phyloP scores from a whole-genome alignment of 2,888 invertebrate genomes.

The Heliconius ethilla region DNA sequence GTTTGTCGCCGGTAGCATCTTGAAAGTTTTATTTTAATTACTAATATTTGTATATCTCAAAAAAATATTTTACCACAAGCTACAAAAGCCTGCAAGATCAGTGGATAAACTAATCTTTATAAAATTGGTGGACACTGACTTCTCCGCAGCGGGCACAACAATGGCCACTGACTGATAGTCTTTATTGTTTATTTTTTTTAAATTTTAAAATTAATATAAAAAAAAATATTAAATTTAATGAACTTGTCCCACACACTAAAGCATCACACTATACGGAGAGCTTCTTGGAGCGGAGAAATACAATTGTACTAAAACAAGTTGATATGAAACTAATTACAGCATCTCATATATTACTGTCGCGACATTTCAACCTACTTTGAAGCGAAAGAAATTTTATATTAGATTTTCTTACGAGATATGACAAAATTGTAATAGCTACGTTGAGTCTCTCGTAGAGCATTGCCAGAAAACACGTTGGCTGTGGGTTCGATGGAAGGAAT shows the following conservation, averaged over 20 bases:
- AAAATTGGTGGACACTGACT: too few relatives aligned
- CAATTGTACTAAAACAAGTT: constrained; percentile 38
- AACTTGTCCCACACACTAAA: constrained; percentile 29
- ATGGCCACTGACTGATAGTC: too few relatives aligned
- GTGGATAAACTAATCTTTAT: too few relatives aligned
- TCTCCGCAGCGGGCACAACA: too few relatives aligned
- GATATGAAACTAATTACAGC: constrained; percentile 38
- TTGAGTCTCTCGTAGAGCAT: background rate
- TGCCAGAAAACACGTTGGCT: background rate
- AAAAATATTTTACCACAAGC: too few relatives aligned
- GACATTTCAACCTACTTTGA: constrained; percentile 26
- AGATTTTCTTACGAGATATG: background rate
- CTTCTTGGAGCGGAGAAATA: constrained; percentile 33
- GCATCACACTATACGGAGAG: constrained; percentile 31
- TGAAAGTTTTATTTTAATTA: too few relatives aligned
- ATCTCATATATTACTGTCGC: constrained; percentile 16
- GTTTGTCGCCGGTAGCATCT: too few relatives aligned
- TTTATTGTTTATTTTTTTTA: background rate
- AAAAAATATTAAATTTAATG: background rate
- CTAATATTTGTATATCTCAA: too few relatives aligned
- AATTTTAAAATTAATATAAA: background rate
- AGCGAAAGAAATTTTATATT: constrained; percentile 3
- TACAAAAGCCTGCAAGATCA: too few relatives aligned
- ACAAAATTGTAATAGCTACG: background rate
- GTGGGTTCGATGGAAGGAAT: background rate